phyloP scores from a whole-genome alignment of 2,113 vertebrate genomes.

The Buteo buteo region DNA sequence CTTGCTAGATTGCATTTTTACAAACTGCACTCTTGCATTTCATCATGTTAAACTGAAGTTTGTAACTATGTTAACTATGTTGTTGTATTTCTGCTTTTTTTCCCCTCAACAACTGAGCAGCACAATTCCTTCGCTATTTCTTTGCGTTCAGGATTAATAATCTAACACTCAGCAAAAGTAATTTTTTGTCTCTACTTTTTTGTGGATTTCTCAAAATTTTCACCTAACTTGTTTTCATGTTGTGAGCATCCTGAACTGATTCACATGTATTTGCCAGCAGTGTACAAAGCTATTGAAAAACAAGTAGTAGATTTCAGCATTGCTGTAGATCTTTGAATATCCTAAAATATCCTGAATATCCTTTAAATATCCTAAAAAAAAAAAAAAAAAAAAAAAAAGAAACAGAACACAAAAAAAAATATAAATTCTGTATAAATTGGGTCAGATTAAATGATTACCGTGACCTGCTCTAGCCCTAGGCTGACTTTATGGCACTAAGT shows the following conservation, averaged over 20 bases:
- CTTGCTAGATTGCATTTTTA: background rate
- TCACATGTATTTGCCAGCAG: background rate
- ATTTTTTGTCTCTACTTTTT: background rate
- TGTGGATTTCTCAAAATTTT: background rate
- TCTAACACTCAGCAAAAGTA: background rate
- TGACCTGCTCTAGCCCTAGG: background rate
- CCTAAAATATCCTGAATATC: too few relatives aligned
- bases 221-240: background rate
- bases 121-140: background rate
- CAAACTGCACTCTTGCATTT: background rate
- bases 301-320: background rate
- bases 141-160: background rate
- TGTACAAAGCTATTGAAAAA: background rate
- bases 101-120: background rate
- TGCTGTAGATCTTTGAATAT: background rate
- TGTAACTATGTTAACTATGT: background rate
- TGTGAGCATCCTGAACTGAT: background rate
- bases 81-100: background rate
- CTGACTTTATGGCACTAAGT: background rate
- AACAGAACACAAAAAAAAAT: background rate
- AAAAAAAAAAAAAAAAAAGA: background rate
- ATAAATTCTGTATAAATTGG: background rate
- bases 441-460: background rate
- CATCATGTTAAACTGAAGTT: background rate
- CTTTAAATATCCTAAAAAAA: too few relatives aligned